These are phyloP conservation scores for Autographa pulchrina DNA, from an alignment of 2,888 invertebrate genomes.

Conservation along the genomic window DNA sequence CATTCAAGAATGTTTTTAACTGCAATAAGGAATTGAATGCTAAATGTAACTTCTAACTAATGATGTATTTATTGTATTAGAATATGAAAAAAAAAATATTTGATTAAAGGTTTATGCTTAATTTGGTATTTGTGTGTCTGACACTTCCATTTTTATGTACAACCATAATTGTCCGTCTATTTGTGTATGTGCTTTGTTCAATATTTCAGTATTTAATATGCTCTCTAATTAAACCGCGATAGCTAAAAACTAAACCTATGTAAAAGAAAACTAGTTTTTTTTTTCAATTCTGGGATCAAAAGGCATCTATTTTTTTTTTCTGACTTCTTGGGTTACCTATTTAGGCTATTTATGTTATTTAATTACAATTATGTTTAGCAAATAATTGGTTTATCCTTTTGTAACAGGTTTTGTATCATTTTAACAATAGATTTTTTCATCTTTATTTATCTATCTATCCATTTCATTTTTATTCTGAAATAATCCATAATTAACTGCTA, in stretches of 20 bases:
- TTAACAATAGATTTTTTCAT: background rate
- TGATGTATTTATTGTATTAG: background rate
- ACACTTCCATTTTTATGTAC: too few relatives aligned
- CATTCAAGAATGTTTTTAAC: background rate
- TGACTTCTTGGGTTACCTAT: conserved; percentile 21
- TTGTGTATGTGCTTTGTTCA: background rate
- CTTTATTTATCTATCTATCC: too few relatives aligned
- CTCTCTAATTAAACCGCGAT: conserved; percentile 24
- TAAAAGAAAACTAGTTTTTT: background rate
- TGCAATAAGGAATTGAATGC: background rate
- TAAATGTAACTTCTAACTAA: background rate
- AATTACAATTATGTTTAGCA: conserved; percentile 36
- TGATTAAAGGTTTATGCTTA: background rate
- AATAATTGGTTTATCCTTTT: background rate
- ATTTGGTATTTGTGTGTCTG: background rate
- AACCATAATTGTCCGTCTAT: background rate
- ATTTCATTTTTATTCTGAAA: too few relatives aligned
- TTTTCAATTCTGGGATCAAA: conserved; percentile 7
- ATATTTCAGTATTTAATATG: background rate
- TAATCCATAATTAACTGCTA: too few relatives aligned
- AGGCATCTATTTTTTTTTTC: conserved; percentile 5
- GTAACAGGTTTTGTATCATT: background rate
- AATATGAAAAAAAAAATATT: background rate
- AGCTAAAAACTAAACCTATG: background rate
- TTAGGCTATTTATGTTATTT: conserved; percentile 16